A percentile compares a stretch with the other conserved stretches of the same genome.
These are phyloP conservation scores for Sphinx pinastri DNA, from an alignment of 2,888 invertebrate genomes.

Conservation along the genomic window DNA sequence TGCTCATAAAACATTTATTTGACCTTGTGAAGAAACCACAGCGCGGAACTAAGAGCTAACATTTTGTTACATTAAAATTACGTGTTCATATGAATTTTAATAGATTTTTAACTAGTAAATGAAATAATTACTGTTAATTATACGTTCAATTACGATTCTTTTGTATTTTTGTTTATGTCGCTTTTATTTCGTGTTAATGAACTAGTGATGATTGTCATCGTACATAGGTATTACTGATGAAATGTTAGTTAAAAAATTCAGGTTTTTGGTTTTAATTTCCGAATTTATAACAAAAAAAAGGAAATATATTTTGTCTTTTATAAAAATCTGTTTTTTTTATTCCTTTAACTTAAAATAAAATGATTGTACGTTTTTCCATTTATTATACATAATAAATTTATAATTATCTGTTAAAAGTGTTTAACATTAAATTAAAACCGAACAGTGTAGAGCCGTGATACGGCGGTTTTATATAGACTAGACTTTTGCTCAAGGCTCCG, in stretches of 20 bases:
- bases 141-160: neutral
- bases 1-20: neutral
- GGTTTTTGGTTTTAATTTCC: too few species aligned
- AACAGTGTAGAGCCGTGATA: neutral
- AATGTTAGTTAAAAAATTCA: too few species aligned
- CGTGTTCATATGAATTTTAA: conserved; percentile 13
- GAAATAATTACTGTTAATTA: conserved; percentile 2
- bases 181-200: conserved; percentile 12
- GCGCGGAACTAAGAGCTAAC: conserved; percentile 10
- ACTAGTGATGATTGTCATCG: neutral
- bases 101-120: conserved; percentile 2
- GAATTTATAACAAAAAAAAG: too few species aligned
- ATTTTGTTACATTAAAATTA: conserved; percentile 19
- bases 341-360: too few species aligned
- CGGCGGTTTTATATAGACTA: too few species aligned
- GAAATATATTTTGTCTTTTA: too few species aligned
- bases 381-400: too few species aligned
- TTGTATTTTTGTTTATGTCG: neutral
- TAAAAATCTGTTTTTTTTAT: too few species aligned
- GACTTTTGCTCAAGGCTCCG: too few species aligned
- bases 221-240: neutral
- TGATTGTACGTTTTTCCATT: too few species aligned
- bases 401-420: too few species aligned
- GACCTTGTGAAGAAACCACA: conserved; percentile 1
- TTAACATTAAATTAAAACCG: too few species aligned